Conservation (phyloP, 2,888 invertebrate species). For the Nomada lathburiana region DNA sequence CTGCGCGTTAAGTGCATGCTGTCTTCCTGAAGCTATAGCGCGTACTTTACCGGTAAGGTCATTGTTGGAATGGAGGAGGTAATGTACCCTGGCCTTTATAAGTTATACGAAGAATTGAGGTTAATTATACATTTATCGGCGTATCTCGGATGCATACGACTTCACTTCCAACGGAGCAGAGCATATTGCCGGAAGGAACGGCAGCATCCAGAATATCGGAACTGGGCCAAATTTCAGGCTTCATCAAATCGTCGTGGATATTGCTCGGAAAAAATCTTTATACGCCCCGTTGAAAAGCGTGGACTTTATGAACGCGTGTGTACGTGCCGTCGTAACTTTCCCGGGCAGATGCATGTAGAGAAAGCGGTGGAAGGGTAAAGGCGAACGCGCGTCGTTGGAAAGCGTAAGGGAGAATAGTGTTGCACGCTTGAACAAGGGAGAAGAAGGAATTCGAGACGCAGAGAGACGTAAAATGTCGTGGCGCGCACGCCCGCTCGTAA, state of each 20-base stretch:
- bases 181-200: background rate
- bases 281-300: slow-evolving; percentile 29
- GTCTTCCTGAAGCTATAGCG: background rate
- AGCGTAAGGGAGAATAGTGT: slow-evolving; percentile 17
- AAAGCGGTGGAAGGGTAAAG: background rate
- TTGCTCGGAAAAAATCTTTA: slow-evolving; percentile 19
- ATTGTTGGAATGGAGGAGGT: too few species aligned
- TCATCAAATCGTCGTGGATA: slow-evolving; percentile 24
- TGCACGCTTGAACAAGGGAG: background rate
- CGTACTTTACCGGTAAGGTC: background rate
- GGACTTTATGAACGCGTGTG: slow-evolving; percentile 50
- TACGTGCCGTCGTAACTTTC: slow-evolving; percentile 63
- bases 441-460: slow-evolving; percentile 29
- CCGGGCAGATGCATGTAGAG: slow-evolving; percentile 32
- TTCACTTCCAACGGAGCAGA: background rate
- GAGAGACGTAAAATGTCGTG: slow-evolving; percentile 70
- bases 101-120: too few species aligned
- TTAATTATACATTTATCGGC: too few species aligned
- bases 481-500: slow-evolving; percentile 70
- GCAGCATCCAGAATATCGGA: background rate
- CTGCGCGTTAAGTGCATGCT: background rate
- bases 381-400: background rate
- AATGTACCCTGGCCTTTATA: too few species aligned
- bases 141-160: background rate
- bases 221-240: slow-evolving; percentile 32